Base-by-base conservation (phyloP, 2,113 vertebrate species). In the Mola mola region DNA sequence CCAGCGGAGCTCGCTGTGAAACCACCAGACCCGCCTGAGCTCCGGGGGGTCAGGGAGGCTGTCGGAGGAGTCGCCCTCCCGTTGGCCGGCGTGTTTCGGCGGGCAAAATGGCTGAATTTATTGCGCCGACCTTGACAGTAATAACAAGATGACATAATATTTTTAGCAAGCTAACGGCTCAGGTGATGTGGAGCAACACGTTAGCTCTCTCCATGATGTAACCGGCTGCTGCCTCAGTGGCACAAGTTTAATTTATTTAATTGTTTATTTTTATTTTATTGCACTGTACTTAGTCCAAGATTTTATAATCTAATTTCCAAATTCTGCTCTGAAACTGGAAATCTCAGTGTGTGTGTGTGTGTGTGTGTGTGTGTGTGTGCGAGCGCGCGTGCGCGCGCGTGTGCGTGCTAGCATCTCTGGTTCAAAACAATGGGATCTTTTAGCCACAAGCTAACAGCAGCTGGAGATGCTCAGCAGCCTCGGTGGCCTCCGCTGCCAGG, bases 41-140 rank as follows among this genome's bases (percentile, higher is more conserved):
- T n/a, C 47, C 36, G 11, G 21, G 28, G 33, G 25, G 5, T 1
- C 16, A 0, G 46, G 1, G 49, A 21, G 19, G 31, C 31, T 12
- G 21, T 1, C 13, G 21, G 1, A n/a, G 48, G 19, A 25, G 9
- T 7, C 21, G 11, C 0, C 15, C 2, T 12, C 20, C 24, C 6
- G 11, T 0, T 31, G 1, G 15, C 19, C 3, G 60, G 5, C 58
- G 26, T 16, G 38, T 55, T 57, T 24, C 46, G 24, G 4, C 0
- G 6, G 59, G 25, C 11, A 66, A 74, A 44, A 71, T 63, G 78
- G 59, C 66, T 66, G 63, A 64, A 52, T 78, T 44, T 43, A 72
- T 64, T 62, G 53, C 43, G 53, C 78, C 83, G 85, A 87, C 83
- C 83, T 85, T 85, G 83, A 82, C 22, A 53, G 61, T 13, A 66